Evolutionary conservation across 2,888 invertebrate genomes (phyloP), one percentile per base, ranked within the genome.

Genomic region (Chymomyza fuscimana): DNA sequence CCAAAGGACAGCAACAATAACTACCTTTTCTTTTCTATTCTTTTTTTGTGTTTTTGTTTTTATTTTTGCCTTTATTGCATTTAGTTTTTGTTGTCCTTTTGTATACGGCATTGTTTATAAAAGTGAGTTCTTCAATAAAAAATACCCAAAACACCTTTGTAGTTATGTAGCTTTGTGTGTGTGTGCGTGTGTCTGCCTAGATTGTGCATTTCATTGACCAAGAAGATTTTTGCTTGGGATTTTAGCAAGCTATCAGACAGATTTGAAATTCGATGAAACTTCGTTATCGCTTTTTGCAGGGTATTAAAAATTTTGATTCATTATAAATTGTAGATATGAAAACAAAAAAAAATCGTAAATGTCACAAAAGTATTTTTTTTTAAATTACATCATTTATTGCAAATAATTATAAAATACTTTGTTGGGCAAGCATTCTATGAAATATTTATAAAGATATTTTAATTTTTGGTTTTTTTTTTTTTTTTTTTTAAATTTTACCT

Each of bases 141-240:
- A 46, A 51, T 1, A 61, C 9, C 16, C 54, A 7, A 15, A 54
- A 54, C 15, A 22, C 54, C 54, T 46, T 46, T 46, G 32, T 32
- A 32, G 32, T 4, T 32, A 32, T 9, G 32, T 7, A 32, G 7
- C 25, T 0, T 25, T 32, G 32, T 40, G 40, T 40, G 40, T 40
- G 5, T 56, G 32, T 32, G 32, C 9, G 40, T 46, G 40, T 15
- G 7, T 56, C 1, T 4, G 10, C 22, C 22, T 12, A 7, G 46
- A 12, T 25, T 59, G 60, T 56, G 63, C 54, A 56, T 19, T 36
- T 51, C 72, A 73, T 69, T 66, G 67, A 10, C 19, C 32, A 69
- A 69, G 69, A 51, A 69, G 25, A 5, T 56, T 58, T 46, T 51
- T 7, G 15, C 12, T 12, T 12, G 40, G 10, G 2, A 46, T 46